These are phyloP conservation scores for Pyrocephalus nanus DNA, from an alignment of 2,797 vertebrate genomes.

Conservation along the genomic window DNA sequence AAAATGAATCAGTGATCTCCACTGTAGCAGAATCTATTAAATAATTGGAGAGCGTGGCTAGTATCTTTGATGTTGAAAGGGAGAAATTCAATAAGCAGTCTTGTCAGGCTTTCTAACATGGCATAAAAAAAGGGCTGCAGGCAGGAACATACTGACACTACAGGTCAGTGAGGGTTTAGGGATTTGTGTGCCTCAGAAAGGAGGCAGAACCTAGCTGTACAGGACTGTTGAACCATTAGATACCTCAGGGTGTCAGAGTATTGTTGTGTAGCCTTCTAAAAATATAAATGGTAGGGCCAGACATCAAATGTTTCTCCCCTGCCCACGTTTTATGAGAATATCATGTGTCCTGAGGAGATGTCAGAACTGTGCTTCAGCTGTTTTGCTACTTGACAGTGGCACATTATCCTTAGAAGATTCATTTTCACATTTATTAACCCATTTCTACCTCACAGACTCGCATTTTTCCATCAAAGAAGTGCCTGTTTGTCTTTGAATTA, in stretches of 20 bases:
- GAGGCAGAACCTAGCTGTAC: slow-evolving; percentile 35
- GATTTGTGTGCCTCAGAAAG: slow-evolving; percentile 47
- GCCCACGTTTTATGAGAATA: slow-evolving; percentile 27
- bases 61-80: slow-evolving; percentile 69
- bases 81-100: slow-evolving; percentile 73
- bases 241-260: slow-evolving; percentile 53
- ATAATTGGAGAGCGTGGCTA: slow-evolving; percentile 72
- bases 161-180: slow-evolving; percentile 66
- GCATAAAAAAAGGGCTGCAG: slow-evolving; percentile 56
- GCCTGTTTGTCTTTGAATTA: slow-evolving; percentile 46
- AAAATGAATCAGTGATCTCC: slow-evolving; percentile 69
- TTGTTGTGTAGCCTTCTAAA: slow-evolving; percentile 68
- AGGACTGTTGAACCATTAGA: slow-evolving; percentile 61
- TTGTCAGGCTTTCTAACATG: slow-evolving; percentile 70
- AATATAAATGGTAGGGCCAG: slow-evolving; percentile 61
- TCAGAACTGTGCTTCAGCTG: slow-evolving; percentile 14
- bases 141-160: slow-evolving; percentile 56
- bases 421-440: slow-evolving; percentile 56
- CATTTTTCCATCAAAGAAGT: slow-evolving; percentile 21
- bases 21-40: slow-evolving; percentile 74
- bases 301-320: slow-evolving; percentile 50
- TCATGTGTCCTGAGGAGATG: slow-evolving; percentile 22
- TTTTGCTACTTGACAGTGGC: slow-evolving; percentile 29
- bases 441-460: not conserved
- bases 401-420: slow-evolving; percentile 27